phyloP scores from a whole-genome alignment of 37 sponge, comb jelly and placozoan species.

The Oopsacas minuta region DNA sequence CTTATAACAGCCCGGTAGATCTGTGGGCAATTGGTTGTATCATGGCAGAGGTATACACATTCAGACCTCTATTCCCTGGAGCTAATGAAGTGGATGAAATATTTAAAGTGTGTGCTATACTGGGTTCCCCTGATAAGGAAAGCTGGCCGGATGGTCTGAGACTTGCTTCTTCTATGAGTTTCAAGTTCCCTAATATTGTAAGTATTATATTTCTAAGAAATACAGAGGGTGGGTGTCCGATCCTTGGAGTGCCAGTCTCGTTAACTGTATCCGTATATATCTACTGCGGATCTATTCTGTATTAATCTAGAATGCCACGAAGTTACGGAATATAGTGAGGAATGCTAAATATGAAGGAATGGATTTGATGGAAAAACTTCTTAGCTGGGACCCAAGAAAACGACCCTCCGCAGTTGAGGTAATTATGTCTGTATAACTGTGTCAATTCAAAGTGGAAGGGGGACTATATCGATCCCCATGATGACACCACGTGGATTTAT shows the following conservation, averaged over 20 bases:
- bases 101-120: conserved; percentile 67
- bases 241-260: too few relatives aligned
- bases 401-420: conserved; percentile 75
- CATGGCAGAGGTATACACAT: conserved; percentile 82
- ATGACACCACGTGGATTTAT: neutral
- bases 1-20: conserved; percentile 92
- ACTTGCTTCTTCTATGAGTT: conserved; percentile 61
- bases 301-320: conserved; percentile 34
- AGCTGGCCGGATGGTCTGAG: conserved; percentile 81
- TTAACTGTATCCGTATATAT: too few relatives aligned
- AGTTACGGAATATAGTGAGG: conserved; percentile 47
- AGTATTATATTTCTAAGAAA: neutral
- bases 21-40: conserved; percentile 93
- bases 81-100: conserved; percentile 77
- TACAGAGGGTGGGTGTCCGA: too few relatives aligned
- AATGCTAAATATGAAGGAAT: conserved; percentile 62
- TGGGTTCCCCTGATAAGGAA: conserved; percentile 72
- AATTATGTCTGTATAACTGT: neutral
- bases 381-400: conserved; percentile 78
- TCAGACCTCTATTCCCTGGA: conserved; percentile 90
- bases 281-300: neutral
- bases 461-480: too few relatives aligned
- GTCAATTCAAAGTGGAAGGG: neutral
- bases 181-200: conserved; percentile 72
- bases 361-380: conserved; percentile 48